Evolutionary conservation across 2,888 invertebrate species (phyloP).

Genomic region (Antitype chi): DNA sequence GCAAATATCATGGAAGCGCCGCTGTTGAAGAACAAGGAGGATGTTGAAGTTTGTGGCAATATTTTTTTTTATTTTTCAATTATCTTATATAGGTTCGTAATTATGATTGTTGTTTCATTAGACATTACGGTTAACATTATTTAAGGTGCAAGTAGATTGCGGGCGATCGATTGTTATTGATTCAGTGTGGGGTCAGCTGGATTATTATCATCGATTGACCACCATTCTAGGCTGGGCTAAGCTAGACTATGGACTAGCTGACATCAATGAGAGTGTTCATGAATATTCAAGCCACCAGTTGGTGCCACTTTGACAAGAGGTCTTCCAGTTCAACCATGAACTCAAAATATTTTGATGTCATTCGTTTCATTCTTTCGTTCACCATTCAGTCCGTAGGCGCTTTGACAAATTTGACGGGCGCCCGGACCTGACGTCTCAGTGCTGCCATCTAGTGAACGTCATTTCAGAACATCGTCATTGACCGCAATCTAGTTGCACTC

Average conservation of each 20-base stretch:
- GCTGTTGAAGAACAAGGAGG: slow-evolving; percentile 95
- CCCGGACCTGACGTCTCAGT: too few relatives aligned
- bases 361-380: too few relatives aligned
- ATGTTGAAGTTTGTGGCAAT: slow-evolving; percentile 93
- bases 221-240: not conserved
- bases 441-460: too few relatives aligned
- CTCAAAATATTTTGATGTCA: too few relatives aligned
- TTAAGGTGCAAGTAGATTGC: not conserved
- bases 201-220: not conserved
- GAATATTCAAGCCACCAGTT: too few relatives aligned
- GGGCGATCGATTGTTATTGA: not conserved
- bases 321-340: too few relatives aligned
- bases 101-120: not conserved
- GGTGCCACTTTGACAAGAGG: too few relatives aligned
- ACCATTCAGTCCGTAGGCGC: too few relatives aligned
- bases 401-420: too few relatives aligned
- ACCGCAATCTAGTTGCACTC: not conserved
- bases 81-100: too few relatives aligned
- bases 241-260: not conserved
- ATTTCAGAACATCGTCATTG: too few relatives aligned
- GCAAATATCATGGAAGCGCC: slow-evolving; percentile 96
- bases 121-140: not conserved
- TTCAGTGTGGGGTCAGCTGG: not conserved
- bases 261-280: too few relatives aligned
- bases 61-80: not conserved